Evolutionary conservation across 2,113 vertebrate genomes (phyloP).

Genomic region (Tichodroma muraria): DNA sequence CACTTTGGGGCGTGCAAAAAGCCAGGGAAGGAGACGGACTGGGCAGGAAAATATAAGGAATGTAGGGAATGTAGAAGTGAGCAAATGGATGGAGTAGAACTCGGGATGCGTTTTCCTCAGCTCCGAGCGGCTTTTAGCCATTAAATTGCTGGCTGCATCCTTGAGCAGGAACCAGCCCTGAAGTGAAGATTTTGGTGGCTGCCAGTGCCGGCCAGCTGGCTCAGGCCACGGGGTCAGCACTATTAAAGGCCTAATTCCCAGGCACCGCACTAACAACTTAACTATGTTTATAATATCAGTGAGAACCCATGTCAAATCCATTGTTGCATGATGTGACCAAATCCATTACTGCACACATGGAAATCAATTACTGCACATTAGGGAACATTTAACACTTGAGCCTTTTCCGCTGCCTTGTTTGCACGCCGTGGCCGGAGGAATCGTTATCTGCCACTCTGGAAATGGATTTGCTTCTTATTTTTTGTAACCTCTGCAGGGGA

Average conservation of each 20-base stretch:
- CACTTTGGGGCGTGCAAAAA: too few species aligned
- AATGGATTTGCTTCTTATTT: neutral
- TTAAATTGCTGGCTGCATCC: neutral
- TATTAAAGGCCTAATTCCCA: neutral
- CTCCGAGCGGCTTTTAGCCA: accelerated
- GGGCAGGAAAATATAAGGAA: too few species aligned
- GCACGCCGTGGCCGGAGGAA: neutral
- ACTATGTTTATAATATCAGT: conserved; percentile 45
- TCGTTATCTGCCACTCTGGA: conserved; percentile 25
- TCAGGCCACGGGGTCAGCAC: neutral
- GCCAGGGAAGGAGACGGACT: neutral
- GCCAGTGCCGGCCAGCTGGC: neutral
- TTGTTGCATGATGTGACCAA: conserved; percentile 44
- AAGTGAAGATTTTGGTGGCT: neutral
- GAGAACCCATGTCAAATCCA: conserved; percentile 57
- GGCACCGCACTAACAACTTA: neutral
- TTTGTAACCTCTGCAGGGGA: neutral
- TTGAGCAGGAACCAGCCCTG: neutral
- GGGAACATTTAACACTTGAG: conserved; percentile 54
- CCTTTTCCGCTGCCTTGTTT: conserved; percentile 43
- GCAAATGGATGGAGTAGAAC: neutral
- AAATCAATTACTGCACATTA: conserved; percentile 69
- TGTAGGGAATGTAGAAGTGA: accelerated
- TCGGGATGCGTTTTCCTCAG: accelerated
- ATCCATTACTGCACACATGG: conserved; percentile 50